Percentiles rank a stretch among this genome's conserved stretches.
These are phyloP conservation scores for Buceros bicornis DNA, from an alignment of 2,797 vertebrate genomes.

Conservation along the genomic window DNA sequence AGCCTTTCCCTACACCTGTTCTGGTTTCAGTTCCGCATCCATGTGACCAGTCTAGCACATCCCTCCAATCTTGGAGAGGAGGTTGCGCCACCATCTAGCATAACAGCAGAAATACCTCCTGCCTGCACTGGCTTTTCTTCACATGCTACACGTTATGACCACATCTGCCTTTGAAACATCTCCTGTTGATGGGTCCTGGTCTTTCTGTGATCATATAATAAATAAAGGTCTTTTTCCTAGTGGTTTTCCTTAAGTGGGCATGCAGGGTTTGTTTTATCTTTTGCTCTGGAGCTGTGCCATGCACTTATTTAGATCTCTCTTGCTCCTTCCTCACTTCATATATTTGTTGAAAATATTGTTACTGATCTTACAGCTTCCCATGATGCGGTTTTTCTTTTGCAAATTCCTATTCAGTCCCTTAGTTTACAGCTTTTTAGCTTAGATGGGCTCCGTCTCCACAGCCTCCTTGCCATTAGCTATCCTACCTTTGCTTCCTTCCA, in stretches of 20 bases:
- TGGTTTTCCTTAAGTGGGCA: background rate
- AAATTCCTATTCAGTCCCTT: background rate
- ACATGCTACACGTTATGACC: background rate
- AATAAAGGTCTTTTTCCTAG: background rate
- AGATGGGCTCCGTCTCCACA: background rate
- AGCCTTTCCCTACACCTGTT: background rate
- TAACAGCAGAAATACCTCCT: background rate
- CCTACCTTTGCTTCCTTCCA: background rate
- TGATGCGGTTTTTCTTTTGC: background rate
- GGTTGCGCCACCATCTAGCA: background rate
- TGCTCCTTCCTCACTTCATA: background rate
- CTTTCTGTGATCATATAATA: background rate
- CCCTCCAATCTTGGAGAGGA: background rate
- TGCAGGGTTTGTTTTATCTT: background rate
- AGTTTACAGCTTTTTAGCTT: background rate
- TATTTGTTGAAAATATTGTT: background rate
- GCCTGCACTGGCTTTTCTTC: background rate
- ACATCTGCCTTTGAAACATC: background rate
- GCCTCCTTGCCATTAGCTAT: background rate
- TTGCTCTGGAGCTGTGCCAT: background rate
- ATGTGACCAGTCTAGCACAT: background rate
- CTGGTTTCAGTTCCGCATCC: constrained; percentile 9
- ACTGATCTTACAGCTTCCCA: background rate
- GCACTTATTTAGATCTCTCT: background rate
- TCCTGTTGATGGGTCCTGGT: background rate